These are phyloP conservation scores for Gryon sp. DNA, from an alignment of 1,140 invertebrate species.

Conservation along the genomic window DNA sequence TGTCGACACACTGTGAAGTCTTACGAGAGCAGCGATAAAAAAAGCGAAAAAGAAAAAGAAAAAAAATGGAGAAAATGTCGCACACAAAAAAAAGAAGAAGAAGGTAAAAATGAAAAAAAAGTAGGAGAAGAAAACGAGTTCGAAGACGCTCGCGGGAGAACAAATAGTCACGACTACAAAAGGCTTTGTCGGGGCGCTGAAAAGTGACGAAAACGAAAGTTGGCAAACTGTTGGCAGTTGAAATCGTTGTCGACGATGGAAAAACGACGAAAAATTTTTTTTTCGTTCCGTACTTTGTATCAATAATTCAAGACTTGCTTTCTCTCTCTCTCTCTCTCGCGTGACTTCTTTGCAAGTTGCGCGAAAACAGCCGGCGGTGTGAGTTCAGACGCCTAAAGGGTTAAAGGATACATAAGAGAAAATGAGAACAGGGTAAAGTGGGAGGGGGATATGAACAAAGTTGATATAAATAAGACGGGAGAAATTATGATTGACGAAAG, in stretches of 20 bases:
- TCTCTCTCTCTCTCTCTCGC: too few species aligned
- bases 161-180: conserved; percentile 31
- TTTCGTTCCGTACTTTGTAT: conserved; percentile 17
- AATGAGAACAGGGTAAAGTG: background rate
- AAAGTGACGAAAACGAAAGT: conserved; percentile 48
- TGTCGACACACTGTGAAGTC: background rate
- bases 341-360: conserved; percentile 17
- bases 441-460: background rate
- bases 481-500: conserved; percentile 5
- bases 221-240: conserved; percentile 37
- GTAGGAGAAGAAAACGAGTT: background rate
- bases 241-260: background rate
- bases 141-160: conserved; percentile 24
- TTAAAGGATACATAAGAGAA: too few species aligned
- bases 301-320: conserved; percentile 28
- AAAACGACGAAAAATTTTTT: conserved; percentile 5
- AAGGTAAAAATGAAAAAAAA: conserved; percentile 5
- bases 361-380: conserved; percentile 11
- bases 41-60: conserved; percentile 10
- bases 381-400: too few species aligned
- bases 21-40: conserved; percentile 7
- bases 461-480: background rate
- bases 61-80: too few species aligned
- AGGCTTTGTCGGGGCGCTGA: conserved; percentile 27
- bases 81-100: background rate